Base-by-base conservation (phyloP, 1,140 invertebrate species). In the Sminthurides bifidus region DNA sequence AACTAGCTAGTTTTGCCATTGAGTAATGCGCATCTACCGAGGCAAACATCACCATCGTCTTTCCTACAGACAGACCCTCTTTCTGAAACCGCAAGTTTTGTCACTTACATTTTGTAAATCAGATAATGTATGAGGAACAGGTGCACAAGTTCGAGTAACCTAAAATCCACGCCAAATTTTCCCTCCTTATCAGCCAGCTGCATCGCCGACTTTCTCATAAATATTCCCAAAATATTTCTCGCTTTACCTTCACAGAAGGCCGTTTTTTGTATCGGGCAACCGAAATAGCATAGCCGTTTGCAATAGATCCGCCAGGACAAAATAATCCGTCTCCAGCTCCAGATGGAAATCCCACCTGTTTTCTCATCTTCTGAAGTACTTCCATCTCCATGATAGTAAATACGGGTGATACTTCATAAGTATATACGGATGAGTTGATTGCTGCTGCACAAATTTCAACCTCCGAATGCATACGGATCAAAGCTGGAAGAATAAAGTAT, bases 21-120 rank as follows among this genome's bases (percentile, higher is more conserved):
- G 93, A 97, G 69, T 96, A 98, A 71, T 98, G 94, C 15, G 90
- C 85, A 72, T 97, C 84, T 67, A 85, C 83, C 0, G 87, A 91
- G 0, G 86, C 87, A 67, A 87, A 89, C 1, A 89, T 66, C 0
- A 88, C 80, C 35, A 90, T 66, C 27, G 79, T 76, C 10, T 80
- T 79, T 2, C 80, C 69, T 14, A 76, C 75, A 58, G 78, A 77
- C 2, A 87, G 72, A 1, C 86, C 85, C 66, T 78, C 77, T 60
- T 73, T 79, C 79, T 88, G 74, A n/a, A n/a, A n/a, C n/a, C n/a
- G n/a, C n/a, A n/a, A n/a, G n/a, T n/a, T n/a, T n/a, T n/a, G n/a
- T n/a, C n/a, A n/a, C n/a, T n/a, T n/a, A n/a, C n/a, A n/a, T n/a
- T n/a, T n/a, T n/a, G n/a, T n/a, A n/a, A n/a, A n/a, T n/a, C n/a